These are phyloP conservation scores for Sciaenops ocellatus DNA, from an alignment of 2,797 vertebrate species.

Conservation along the genomic window DNA sequence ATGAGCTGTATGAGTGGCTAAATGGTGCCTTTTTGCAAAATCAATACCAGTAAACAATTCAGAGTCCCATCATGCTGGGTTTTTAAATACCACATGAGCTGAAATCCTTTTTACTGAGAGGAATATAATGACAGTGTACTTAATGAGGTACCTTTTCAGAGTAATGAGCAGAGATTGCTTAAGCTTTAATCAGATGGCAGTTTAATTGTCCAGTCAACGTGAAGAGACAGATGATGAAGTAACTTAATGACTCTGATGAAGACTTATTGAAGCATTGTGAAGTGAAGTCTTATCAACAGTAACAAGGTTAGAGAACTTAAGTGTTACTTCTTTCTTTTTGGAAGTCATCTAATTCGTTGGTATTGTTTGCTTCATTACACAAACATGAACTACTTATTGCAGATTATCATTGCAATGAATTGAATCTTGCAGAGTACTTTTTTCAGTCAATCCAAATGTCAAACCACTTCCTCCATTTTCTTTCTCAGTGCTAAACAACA, in stretches of 20 bases:
- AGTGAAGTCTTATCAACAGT: slow-evolving; percentile 20
- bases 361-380: slow-evolving; percentile 26
- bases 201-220: slow-evolving; percentile 62
- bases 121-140: slow-evolving; percentile 40
- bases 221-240: slow-evolving; percentile 50
- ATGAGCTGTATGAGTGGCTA: not conserved
- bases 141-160: slow-evolving; percentile 52
- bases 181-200: slow-evolving; percentile 59
- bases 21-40: slow-evolving; percentile 16
- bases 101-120: slow-evolving; percentile 23
- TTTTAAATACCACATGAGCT: slow-evolving; percentile 10
- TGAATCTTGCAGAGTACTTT: slow-evolving; percentile 5
- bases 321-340: not conserved
- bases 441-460: not conserved
- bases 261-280: slow-evolving; percentile 38
- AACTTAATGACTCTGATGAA: slow-evolving; percentile 49
- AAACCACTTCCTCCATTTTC: slow-evolving; percentile 1
- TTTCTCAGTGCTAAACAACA: slow-evolving; percentile 10
- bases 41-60: slow-evolving; percentile 19
- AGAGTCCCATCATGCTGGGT: not conserved
- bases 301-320: slow-evolving; percentile 22
- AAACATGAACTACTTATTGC: not conserved
- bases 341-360: slow-evolving; percentile 29
- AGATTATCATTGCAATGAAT: slow-evolving; percentile 15
- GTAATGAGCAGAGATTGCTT: slow-evolving; percentile 57